These are phyloP conservation scores for Stenopsyche tienmushanensis DNA, from an alignment of 1,140 invertebrate genomes.

Conservation along the genomic window DNA sequence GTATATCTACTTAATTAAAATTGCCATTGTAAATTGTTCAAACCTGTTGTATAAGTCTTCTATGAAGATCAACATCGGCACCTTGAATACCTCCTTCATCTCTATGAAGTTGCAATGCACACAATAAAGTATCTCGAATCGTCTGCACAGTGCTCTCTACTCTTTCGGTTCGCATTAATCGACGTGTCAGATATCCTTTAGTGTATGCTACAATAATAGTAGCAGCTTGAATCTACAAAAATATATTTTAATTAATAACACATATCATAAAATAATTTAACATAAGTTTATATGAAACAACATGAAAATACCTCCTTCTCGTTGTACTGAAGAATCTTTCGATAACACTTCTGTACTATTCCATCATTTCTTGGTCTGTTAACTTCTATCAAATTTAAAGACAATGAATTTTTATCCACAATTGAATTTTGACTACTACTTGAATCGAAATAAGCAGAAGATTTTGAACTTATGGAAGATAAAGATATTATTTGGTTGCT, in stretches of 20 bases:
- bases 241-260: conserved; percentile 2
- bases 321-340: too few relatives aligned
- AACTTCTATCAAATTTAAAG: conserved; percentile 36
- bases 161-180: conserved; percentile 76
- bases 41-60: conserved; percentile 65
- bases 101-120: conserved; percentile 72
- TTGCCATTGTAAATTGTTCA: too few relatives aligned
- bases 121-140: conserved; percentile 74
- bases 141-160: conserved; percentile 79
- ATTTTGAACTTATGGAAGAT: conserved; percentile 30
- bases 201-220: conserved; percentile 69
- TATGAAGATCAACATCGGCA: conserved; percentile 63
- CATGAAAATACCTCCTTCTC: too few relatives aligned
- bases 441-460: conserved; percentile 13
- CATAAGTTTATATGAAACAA: not conserved
- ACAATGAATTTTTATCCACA: conserved; percentile 34
- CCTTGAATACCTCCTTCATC: conserved; percentile 61
- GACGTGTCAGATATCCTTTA: conserved; percentile 77
- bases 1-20: too few relatives aligned
- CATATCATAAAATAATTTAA: not conserved
- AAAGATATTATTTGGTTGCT: conserved; percentile 29
- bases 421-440: conserved; percentile 10
- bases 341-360: not conserved
- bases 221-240: conserved; percentile 60
- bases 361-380: conserved; percentile 22